Percentiles rank a stretch among this genome's conserved stretches.
Conservation (phyloP, 2,113 vertebrate species). For the Ahaetulla prasina region DNA sequence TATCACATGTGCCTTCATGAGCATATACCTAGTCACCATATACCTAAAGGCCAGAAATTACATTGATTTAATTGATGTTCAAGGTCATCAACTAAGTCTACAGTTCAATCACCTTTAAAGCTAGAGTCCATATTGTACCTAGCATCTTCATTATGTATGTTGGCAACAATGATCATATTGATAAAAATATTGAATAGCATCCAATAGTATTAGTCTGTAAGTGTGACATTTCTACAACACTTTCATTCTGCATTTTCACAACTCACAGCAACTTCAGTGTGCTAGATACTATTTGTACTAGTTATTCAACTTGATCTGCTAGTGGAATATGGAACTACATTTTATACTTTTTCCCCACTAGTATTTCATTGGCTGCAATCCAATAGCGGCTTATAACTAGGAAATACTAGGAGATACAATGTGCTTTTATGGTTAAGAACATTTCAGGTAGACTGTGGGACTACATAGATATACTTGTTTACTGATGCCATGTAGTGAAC, state of each 20-base stretch:
- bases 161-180: background rate
- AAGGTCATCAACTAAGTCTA: background rate
- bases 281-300: background rate
- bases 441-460: background rate
- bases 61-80: background rate
- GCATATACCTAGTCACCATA: background rate
- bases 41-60: background rate
- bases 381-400: background rate
- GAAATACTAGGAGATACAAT: background rate
- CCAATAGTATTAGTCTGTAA: background rate
- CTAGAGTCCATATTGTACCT: background rate
- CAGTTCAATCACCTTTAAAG: background rate
- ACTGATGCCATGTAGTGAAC: conserved; percentile 5
- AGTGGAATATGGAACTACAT: background rate
- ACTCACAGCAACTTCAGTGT: background rate
- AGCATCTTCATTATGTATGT: background rate
- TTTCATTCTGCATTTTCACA: background rate
- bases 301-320: background rate
- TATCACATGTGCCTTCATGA: background rate
- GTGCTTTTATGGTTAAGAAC: background rate
- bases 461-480: background rate
- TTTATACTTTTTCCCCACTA: background rate
- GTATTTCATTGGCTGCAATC: background rate
- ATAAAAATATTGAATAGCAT: background rate
- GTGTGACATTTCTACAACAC: background rate